Evolutionary conservation across 2,797 vertebrate species (phyloP).

Genomic region (Anguilla obscura): DNA sequence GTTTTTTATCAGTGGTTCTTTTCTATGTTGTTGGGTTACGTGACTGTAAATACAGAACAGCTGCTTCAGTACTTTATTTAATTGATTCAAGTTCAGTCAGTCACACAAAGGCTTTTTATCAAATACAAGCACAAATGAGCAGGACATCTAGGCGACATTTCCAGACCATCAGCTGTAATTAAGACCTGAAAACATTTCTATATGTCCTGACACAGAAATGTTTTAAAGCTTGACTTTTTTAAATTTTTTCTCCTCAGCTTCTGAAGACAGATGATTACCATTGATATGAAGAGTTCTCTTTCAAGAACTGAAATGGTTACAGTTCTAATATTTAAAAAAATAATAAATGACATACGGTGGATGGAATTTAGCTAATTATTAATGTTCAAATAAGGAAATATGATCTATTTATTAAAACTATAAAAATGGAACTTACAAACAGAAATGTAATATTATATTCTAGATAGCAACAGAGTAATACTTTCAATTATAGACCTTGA

Average conservation of each 20-base stretch:
- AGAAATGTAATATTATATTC: neutral
- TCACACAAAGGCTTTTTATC: neutral
- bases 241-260: neutral
- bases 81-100: neutral
- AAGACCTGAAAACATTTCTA: neutral
- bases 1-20: neutral
- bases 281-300: neutral
- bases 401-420: neutral
- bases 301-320: neutral
- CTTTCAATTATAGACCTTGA: neutral
- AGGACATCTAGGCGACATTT: neutral
- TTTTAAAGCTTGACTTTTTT: neutral
- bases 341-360: neutral
- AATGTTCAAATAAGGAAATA: neutral
- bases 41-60: neutral
- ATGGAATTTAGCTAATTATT: neutral
- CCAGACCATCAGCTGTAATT: neutral
- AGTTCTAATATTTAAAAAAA: neutral
- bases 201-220: neutral
- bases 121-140: neutral
- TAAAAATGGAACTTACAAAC: slow-evolving; percentile 3
- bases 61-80: neutral
- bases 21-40: neutral
- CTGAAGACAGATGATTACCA: neutral
- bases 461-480: neutral